Base-by-base conservation (phyloP, 2,888 invertebrate genomes). In the Linnaemya vulpina region DNA sequence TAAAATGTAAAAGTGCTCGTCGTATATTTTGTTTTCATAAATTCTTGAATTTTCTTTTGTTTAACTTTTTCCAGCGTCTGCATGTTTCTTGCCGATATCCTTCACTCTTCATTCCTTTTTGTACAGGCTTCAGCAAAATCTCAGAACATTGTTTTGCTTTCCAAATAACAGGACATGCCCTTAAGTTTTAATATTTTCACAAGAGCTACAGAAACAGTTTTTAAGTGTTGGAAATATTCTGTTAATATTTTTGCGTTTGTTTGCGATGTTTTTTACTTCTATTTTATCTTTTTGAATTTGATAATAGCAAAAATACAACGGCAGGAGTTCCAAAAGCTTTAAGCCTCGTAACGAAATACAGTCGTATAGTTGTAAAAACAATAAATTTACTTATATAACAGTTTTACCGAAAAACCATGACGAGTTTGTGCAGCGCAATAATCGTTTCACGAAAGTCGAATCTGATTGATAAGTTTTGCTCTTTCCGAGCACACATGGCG, bases 151-250 rank as follows among this genome's bases (percentile, higher is more conserved):
- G 65, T 77, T 77, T 77, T 83, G 58, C 76, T 70, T 71, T 83
- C 58, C 55, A 77, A 83, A 83, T 22, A 77, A 71, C 71, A 77
- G 65, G 65, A 83, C 58, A 77, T 71, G 71, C 76, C 82, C 76
- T 65, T 15, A 71, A 77, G 82, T 65, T 58, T 76, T 82, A 82
- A 76, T 82, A 76, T 82, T 76, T 65, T 38, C 63, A 71, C 43
- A 77, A 51, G 58, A 75, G 25, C 30, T 67, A 30, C 11, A 43
- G 15, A 20, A 51, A 38, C 38, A 53, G 13, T 53, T 74, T 74
- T 68, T 75, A 81, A 76, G 63, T 65, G 70, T 49, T 71, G 55
- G 65, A 71, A 82, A 20, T 76, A 76, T 82, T 76, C 55, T 63
- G 20, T 74, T 11, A 65, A 65, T 49, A 55, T 67, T 73, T 60